Base-by-base conservation (phyloP, 1,140 invertebrate species). In the Ceratosolen fusciceps region DNA sequence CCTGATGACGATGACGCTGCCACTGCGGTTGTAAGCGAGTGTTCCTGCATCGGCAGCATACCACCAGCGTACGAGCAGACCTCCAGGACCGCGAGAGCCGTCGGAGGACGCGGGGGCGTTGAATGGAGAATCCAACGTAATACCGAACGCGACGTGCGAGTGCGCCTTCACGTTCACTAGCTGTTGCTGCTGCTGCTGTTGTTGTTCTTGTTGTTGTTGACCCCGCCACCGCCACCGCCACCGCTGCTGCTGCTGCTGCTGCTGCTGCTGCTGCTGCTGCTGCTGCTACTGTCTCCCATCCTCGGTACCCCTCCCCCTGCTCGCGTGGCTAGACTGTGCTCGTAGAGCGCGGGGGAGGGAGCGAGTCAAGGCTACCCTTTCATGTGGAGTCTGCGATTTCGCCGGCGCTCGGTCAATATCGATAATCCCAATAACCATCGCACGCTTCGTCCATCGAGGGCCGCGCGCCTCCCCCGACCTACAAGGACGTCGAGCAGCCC, bases 1-100 rank as follows among this genome's bases (percentile, higher is more conserved):
- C 39, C 12, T n/a, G n/a, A 43, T 12, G 39, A 43, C 39, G 39
- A 43, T 43, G 60, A 14, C 34, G 19, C 37, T 31, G 1, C 10
- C 56, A 9, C 29, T 1, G 24, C 9, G 16, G 16, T 34, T 21
- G 29, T 60, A 2, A 12, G n/a, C 19, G 60, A 24, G 1, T 19
- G 14, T 56, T 31, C 60, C 29, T 65, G 60, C 31, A 21, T n/a
- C n/a, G 24, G 31, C 60, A 65, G 31, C 60, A 65, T 65, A 65
- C 58, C 58, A 65, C 60, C 5, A 3, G n/a, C 31, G 60, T 65
- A 16, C 16, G 8, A n/a, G n/a, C n/a, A n/a, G n/a, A n/a, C n/a
- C n/a, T n/a, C n/a, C 31, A 0, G 31, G 31, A 31, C n/a, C 31
- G 19, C 34, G 31, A 31, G 60, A 65, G 19, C 34, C 60, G 19